These are phyloP conservation scores for Dione juno DNA, from an alignment of 2,888 invertebrate species.

Conservation along the genomic window DNA sequence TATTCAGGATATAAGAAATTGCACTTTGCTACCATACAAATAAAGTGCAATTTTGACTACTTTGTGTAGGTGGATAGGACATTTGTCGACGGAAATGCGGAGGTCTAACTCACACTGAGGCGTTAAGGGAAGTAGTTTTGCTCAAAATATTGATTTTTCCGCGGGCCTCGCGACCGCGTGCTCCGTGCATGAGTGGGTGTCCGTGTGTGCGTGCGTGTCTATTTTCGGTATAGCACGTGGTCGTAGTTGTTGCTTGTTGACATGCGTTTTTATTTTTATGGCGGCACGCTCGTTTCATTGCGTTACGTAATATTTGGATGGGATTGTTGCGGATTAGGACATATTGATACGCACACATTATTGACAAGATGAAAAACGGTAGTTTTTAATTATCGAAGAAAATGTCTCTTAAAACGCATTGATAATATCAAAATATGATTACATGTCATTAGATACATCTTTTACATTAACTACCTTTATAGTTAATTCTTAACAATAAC, in stretches of 20 bases:
- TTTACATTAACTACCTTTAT: neutral
- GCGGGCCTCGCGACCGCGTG: slow-evolving; percentile 69
- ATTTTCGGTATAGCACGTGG: slow-evolving; percentile 81
- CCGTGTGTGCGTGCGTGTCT: slow-evolving; percentile 64
- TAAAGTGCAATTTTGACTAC: slow-evolving; percentile 69
- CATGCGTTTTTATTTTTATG: slow-evolving; percentile 80
- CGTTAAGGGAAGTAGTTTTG: slow-evolving; percentile 81
- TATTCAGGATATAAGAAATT: slow-evolving; percentile 60
- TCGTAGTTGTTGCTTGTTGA: slow-evolving; percentile 80
- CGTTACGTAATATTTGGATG: slow-evolving; percentile 64
- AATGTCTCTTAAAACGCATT: neutral
- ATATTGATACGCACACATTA: slow-evolving; percentile 24
- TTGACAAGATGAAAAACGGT: neutral
- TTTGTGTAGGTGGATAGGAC: slow-evolving; percentile 51
- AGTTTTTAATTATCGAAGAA: neutral
- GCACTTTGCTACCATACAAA: slow-evolving; percentile 63
- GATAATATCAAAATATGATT: too few relatives aligned
- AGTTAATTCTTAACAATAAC: neutral
- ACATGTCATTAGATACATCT: too few relatives aligned
- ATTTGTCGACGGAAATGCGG: slow-evolving; percentile 51
- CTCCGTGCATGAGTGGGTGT: slow-evolving; percentile 53
- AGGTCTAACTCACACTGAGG: slow-evolving; percentile 69
- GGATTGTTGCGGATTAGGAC: slow-evolving; percentile 31
- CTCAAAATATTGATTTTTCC: slow-evolving; percentile 84
- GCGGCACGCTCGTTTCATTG: slow-evolving; percentile 69